A percentile compares a stretch with the other conserved stretches of the same genome.
phyloP scores from a whole-genome alignment of 2,113 vertebrate genomes.

The cattle (Bos taurus) region ARS-UCD2.0 NC_037352.1:6184001-6184500 shows the following conservation, averaged over 20 bases:
- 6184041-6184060: accelerated
- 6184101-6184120: neutral
- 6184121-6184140: neutral
- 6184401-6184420: neutral
- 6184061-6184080: neutral
- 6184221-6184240: neutral
- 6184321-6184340: neutral
- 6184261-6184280: neutral
- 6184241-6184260: neutral
- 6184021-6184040: neutral
- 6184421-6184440: neutral
- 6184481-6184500: neutral
- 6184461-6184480: neutral
- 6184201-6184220: neutral
- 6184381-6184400: neutral
- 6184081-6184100: neutral
- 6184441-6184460: neutral
- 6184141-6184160: neutral
- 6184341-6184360: neutral
- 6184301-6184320: neutral
- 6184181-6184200: neutral
- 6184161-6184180: accelerated
- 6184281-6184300: neutral
- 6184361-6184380: neutral
- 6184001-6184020: accelerated